Conservation (phyloP, 2,797 vertebrate genomes). For the Apodemus agrarius region DNA sequence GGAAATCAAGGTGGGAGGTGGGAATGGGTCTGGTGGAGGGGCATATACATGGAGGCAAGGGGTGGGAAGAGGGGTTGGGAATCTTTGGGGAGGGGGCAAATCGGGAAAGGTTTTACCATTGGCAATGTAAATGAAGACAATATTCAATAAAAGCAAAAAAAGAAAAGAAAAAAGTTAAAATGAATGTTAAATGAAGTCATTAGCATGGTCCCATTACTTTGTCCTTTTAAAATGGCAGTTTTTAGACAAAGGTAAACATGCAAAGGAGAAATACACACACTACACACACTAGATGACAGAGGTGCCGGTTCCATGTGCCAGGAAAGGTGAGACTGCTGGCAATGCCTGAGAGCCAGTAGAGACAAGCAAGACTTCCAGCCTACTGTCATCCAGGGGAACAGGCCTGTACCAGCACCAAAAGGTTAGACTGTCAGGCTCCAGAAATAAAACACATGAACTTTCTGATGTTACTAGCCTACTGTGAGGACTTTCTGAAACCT, state of each 20-base stretch:
- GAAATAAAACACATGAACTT: not conserved
- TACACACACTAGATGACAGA: not conserved
- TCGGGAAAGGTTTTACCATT: too few species aligned
- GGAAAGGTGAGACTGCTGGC: not conserved
- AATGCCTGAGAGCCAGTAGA: not conserved
- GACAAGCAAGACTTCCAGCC: not conserved
- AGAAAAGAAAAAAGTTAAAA: too few species aligned
- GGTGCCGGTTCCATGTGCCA: not conserved
- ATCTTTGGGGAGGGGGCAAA: too few species aligned
- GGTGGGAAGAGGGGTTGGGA: too few species aligned
- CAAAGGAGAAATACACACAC: not conserved
- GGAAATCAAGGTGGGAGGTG: too few species aligned
- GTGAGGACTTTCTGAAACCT: not conserved
- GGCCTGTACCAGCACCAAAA: not conserved
- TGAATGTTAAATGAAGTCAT: too few species aligned
- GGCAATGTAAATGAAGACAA: too few species aligned
- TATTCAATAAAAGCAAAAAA: too few species aligned
- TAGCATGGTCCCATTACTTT: not conserved
- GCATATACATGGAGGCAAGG: too few species aligned
- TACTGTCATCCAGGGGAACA: not conserved
- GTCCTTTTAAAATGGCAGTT: not conserved
- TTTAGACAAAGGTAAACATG: not conserved
- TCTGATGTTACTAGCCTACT: not conserved
- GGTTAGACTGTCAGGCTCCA: not conserved
- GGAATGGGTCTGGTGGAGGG: too few species aligned